Evolutionary conservation across 2,888 invertebrate species (phyloP).

Genomic region (Noctua comes): DNA sequence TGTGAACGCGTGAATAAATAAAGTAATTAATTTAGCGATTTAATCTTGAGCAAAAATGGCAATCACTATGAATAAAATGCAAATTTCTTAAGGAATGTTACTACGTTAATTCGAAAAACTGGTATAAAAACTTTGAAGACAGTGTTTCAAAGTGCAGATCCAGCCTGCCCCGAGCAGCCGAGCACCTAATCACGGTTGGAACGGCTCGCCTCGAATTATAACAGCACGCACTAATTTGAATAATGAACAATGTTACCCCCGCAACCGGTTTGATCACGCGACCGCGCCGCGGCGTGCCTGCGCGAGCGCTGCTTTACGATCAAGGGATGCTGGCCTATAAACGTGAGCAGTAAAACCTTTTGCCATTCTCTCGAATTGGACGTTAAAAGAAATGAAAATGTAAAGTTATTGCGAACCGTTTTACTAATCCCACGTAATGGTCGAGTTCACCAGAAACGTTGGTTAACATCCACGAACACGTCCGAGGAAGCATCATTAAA

Average conservation of each 20-base stretch:
- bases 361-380: slow-evolving; percentile 71
- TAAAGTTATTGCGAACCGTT: slow-evolving; percentile 63
- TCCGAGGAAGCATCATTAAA: slow-evolving; percentile 68
- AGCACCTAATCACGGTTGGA: slow-evolving; percentile 76
- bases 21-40: slow-evolving; percentile 55
- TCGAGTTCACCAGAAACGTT: slow-evolving; percentile 43
- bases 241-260: slow-evolving; percentile 87
- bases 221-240: slow-evolving; percentile 88
- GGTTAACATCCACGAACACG: slow-evolving; percentile 50
- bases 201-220: slow-evolving; percentile 83
- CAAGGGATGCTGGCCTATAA: slow-evolving; percentile 81
- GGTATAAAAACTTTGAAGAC: slow-evolving; percentile 53
- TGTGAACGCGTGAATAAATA: slow-evolving; percentile 58
- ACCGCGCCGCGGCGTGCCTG: slow-evolving; percentile 70
- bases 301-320: slow-evolving; percentile 76
- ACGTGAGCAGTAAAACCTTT: slow-evolving; percentile 76
- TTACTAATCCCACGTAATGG: slow-evolving; percentile 59
- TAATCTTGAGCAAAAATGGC: slow-evolving; percentile 41
- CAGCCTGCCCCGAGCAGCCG: slow-evolving; percentile 57
- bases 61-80: slow-evolving; percentile 43
- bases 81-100: slow-evolving; percentile 40
- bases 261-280: slow-evolving; percentile 86
- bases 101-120: slow-evolving; percentile 38
- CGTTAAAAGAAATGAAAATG: slow-evolving; percentile 64
- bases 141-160: slow-evolving; percentile 62